Evolutionary conservation across 2,888 invertebrate species (phyloP).

Genomic region (Agonopterix heracliana): DNA sequence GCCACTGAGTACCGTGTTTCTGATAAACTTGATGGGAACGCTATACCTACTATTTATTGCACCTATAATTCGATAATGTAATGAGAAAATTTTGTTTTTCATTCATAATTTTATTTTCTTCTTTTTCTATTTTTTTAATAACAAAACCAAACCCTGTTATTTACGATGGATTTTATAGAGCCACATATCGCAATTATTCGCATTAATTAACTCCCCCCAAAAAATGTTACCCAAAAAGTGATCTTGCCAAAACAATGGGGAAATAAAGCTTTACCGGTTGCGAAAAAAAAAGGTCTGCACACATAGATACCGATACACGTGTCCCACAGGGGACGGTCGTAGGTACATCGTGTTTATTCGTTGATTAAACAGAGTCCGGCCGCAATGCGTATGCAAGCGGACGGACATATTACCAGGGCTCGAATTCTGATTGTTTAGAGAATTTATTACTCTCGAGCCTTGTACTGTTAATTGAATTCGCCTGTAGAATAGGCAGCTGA

Average conservation of each 20-base stretch:
- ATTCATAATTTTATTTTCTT: no score
- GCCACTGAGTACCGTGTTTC: no score
- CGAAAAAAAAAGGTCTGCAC: constrained; percentile 20
- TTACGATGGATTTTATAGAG: no score
- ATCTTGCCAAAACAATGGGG: constrained; percentile 49
- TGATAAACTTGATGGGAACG: no score
- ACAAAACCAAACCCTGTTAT: no score
- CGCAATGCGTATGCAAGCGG: constrained; percentile 73
- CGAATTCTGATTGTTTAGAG: constrained; percentile 77
- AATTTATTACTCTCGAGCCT: constrained; percentile 74
- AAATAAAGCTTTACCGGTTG: constrained; percentile 52
- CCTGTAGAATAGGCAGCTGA: constrained; percentile 69
- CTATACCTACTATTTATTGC: no score
- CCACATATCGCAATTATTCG: constrained; percentile 25
- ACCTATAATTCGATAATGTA: no score
- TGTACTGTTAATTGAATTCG: constrained; percentile 76
- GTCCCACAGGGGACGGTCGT: constrained; percentile 28
- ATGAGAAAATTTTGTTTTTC: no score
- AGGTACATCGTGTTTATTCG: constrained; percentile 62
- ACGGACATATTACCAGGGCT: constrained; percentile 73
- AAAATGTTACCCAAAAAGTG: constrained; percentile 52
- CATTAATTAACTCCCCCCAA: constrained; percentile 48
- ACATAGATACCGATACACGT: constrained; percentile 52
- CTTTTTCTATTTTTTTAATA: no score
- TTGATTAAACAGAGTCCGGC: constrained; percentile 70